phyloP scores from a whole-genome alignment of 2,113 vertebrate species.

The Saccopteryx bilineata region DNA sequence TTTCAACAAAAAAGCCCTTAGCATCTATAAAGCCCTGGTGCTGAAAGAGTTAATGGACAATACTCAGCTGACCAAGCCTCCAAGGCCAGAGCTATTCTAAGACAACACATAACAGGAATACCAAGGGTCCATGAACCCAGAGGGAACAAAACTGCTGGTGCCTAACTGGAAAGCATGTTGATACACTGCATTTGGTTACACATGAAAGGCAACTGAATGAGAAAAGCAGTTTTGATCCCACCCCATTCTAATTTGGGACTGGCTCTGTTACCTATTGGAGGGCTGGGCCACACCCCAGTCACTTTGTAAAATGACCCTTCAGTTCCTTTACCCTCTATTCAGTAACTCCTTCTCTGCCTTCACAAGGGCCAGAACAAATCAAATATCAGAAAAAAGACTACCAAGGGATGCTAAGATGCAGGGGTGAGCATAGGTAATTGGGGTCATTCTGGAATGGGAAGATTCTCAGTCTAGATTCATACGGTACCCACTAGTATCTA shows the following conservation, averaged over 20 bases:
- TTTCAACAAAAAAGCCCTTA: constrained; percentile 22
- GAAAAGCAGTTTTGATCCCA: constrained; percentile 69
- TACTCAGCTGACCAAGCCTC: constrained; percentile 83
- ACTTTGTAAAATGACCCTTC: constrained; percentile 72
- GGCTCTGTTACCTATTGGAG: constrained; percentile 80
- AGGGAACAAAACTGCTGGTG: constrained; percentile 73
- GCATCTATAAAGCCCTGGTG: background rate
- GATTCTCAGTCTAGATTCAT: background rate
- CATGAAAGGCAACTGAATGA: constrained; percentile 83
- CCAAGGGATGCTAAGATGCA: background rate
- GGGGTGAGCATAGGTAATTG: background rate
- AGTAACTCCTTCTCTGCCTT: constrained; percentile 60
- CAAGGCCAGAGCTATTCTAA: constrained; percentile 75
- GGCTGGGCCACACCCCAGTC: constrained; percentile 31
- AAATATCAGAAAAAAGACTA: background rate
- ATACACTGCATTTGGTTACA: constrained; percentile 83
- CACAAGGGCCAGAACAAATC: background rate
- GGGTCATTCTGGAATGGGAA: background rate
- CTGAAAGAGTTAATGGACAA: constrained; percentile 70
- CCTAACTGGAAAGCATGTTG: constrained; percentile 80
- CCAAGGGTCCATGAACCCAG: constrained; percentile 79
- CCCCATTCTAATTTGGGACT: constrained; percentile 72
- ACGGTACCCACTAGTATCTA: background rate
- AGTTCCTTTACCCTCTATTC: constrained; percentile 6
- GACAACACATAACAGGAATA: constrained; percentile 84